Evolutionary conservation across 2,797 vertebrate species (phyloP).

Genomic region (Muscicapa striata): DNA sequence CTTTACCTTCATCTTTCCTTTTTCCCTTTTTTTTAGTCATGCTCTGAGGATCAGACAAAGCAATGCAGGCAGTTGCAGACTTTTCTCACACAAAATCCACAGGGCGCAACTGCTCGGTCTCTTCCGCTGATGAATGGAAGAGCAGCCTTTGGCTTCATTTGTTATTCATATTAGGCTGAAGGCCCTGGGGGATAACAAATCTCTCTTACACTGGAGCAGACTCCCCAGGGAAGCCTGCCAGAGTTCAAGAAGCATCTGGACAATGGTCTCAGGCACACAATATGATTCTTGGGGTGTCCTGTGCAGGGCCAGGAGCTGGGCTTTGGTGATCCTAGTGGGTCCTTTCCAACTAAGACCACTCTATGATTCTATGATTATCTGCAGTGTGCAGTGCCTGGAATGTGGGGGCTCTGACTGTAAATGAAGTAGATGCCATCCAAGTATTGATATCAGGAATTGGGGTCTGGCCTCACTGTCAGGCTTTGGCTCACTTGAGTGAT

Average conservation of each 20-base stretch:
- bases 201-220: neutral
- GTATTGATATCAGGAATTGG: neutral
- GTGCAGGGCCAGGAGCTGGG: fast-evolving
- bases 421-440: neutral
- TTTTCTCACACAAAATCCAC: neutral
- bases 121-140: neutral
- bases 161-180: neutral
- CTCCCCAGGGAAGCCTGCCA: neutral
- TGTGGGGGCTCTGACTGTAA: neutral
- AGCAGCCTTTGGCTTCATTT: neutral
- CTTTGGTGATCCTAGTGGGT: neutral
- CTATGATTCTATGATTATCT: neutral
- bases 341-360: neutral
- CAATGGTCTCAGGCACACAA: fast-evolving
- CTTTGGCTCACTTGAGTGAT: neutral
- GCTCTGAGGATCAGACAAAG: constrained; percentile 9
- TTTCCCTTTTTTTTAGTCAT: neutral
- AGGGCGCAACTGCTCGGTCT: neutral
- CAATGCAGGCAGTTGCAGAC: neutral
- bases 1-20: constrained; percentile 66
- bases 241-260: neutral
- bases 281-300: neutral
- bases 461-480: neutral
- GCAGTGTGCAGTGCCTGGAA: neutral
- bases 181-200: neutral